phyloP scores from a whole-genome alignment of 2,888 invertebrate genomes.

The Gastrophysa polygoni region DNA sequence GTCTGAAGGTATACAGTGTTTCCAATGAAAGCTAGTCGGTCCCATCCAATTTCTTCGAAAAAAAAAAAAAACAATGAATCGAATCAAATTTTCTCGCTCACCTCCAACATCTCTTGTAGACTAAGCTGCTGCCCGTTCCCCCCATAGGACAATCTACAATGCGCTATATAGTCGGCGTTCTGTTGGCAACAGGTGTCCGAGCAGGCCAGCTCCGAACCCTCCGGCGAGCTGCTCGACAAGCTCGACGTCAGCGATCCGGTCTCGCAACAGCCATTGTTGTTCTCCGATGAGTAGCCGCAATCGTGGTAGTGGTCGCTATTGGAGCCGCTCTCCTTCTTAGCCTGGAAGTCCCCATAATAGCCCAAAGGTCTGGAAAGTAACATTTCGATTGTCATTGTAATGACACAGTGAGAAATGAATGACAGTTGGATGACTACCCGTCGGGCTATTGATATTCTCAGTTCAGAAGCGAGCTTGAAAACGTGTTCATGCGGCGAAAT shows the following conservation, averaged over 20 bases:
- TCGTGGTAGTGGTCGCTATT: slow-evolving; percentile 78
- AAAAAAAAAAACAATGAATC: neutral
- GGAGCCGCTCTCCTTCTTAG: slow-evolving; percentile 63
- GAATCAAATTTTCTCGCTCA: slow-evolving; percentile 55
- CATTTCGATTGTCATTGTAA: neutral
- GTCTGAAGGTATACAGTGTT: too few species aligned
- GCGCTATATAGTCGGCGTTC: slow-evolving; percentile 58
- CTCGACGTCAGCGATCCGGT: slow-evolving; percentile 76
- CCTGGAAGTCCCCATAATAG: slow-evolving; percentile 24
- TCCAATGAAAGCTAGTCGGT: too few species aligned
- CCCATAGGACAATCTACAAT: slow-evolving; percentile 51
- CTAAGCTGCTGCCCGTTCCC: slow-evolving; percentile 68
- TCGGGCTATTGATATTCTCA: too few species aligned
- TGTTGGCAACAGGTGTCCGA: slow-evolving; percentile 87
- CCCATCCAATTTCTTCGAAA: too few species aligned
- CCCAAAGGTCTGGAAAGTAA: slow-evolving; percentile 20
- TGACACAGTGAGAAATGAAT: too few species aligned
- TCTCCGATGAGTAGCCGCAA: slow-evolving; percentile 88
- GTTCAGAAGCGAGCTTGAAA: too few species aligned
- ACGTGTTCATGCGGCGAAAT: too few species aligned
- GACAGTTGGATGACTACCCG: too few species aligned
- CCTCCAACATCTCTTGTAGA: slow-evolving; percentile 81
- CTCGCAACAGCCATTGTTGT: slow-evolving; percentile 74
- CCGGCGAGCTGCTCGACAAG: slow-evolving; percentile 77
- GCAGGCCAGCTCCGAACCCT: slow-evolving; percentile 89